A percentile compares a stretch with the other conserved stretches of the same genome.
phyloP scores from a whole-genome alignment of 2,888 invertebrate genomes.

The Drosophila merina region DNA sequence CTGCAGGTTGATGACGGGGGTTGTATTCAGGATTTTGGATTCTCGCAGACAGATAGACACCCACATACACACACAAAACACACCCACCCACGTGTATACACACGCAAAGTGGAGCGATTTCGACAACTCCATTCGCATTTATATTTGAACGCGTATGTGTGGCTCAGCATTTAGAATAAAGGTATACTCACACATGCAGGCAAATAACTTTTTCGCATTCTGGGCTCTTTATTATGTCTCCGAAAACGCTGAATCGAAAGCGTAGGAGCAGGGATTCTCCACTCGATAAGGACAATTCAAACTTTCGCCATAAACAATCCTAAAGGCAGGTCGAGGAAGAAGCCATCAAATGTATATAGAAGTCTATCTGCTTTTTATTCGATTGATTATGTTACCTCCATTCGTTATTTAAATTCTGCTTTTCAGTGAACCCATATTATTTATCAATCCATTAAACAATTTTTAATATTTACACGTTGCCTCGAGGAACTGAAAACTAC shows the following conservation, averaged over 20 bases:
- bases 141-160: constrained; percentile 15
- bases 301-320: constrained; percentile 20
- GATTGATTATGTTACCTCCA: background rate
- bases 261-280: constrained; percentile 12
- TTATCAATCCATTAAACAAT: background rate
- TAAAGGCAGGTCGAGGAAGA: constrained; percentile 12
- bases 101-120: constrained; percentile 69
- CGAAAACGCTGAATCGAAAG: constrained; percentile 65
- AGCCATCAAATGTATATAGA: too few relatives aligned
- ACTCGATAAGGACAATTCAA: constrained; percentile 21
- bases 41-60: constrained; percentile 33
- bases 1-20: constrained; percentile 42
- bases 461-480: constrained; percentile 2
- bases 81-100: constrained; percentile 13
- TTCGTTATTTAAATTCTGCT: background rate
- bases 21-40: constrained; percentile 36
- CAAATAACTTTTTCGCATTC: constrained; percentile 30
- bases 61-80: constrained; percentile 6
- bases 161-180: constrained; percentile 56
- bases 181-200: constrained; percentile 43
- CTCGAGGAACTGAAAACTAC: background rate
- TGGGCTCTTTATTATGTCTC: constrained; percentile 73
- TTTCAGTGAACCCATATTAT: background rate
- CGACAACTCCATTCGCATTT: constrained; percentile 61
- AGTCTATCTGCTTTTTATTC: background rate